Conservation (phyloP, 2,888 invertebrate genomes). For the Selenia dentaria region DNA sequence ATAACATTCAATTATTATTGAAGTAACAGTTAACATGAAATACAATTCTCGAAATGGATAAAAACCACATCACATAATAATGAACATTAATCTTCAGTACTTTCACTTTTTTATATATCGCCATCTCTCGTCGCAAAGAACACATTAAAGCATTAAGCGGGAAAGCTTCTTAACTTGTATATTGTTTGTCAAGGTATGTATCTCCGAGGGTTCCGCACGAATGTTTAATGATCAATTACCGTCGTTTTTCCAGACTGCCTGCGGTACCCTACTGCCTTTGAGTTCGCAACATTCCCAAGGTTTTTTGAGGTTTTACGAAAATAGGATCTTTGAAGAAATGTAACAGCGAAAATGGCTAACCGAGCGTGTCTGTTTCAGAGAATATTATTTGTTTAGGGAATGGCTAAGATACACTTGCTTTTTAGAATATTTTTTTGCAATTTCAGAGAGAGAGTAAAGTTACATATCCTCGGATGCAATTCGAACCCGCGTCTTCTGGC, state of each 20-base stretch:
- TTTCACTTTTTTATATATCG: too few species aligned
- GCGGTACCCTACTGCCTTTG: slow-evolving; percentile 16
- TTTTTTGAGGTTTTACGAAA: slow-evolving; percentile 3
- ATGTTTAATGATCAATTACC: slow-evolving; percentile 29
- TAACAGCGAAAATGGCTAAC: background rate
- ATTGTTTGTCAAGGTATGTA: slow-evolving; percentile 24
- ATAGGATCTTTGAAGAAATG: background rate
- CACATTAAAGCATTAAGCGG: slow-evolving; percentile 16
- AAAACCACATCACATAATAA: too few species aligned
- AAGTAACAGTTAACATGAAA: too few species aligned
- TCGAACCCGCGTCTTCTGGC: too few species aligned
- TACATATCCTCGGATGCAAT: too few species aligned
- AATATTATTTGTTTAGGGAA: too few species aligned
- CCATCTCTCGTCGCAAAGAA: slow-evolving; percentile 1
- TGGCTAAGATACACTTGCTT: too few species aligned
- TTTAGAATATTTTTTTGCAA: too few species aligned
- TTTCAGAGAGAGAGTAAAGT: too few species aligned
- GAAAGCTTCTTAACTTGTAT: slow-evolving; percentile 32
- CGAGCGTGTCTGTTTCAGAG: background rate
- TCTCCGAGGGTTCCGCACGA: slow-evolving; percentile 8
- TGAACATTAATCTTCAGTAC: too few species aligned
- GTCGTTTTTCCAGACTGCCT: slow-evolving; percentile 12
- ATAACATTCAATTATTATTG: too few species aligned
- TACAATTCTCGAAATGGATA: too few species aligned
- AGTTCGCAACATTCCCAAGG: slow-evolving; percentile 18